Conservation (phyloP, 2,888 invertebrate species). For the Agrochola macilenta region DNA sequence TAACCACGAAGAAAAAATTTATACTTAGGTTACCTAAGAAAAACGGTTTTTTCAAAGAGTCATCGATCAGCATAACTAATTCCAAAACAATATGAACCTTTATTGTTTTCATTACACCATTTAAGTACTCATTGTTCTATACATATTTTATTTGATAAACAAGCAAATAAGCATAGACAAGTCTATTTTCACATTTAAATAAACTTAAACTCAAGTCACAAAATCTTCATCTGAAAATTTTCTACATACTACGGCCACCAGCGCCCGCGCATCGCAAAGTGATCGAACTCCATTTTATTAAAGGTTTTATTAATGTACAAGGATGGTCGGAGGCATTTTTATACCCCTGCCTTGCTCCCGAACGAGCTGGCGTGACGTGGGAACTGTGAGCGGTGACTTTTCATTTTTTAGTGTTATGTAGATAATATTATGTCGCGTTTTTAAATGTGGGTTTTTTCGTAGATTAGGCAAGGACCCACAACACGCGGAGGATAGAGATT, state of each 20-base stretch:
- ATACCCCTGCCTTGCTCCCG: slow-evolving; percentile 82
- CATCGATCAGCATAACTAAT: too few relatives aligned
- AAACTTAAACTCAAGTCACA: not conserved
- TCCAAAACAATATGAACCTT: too few relatives aligned
- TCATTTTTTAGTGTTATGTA: slow-evolving; percentile 74
- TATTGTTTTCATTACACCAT: too few relatives aligned
- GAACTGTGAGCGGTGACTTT: slow-evolving; percentile 83
- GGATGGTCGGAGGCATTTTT: slow-evolving; percentile 84
- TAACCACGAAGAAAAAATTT: too few relatives aligned
- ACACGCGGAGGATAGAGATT: not conserved
- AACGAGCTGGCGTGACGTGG: slow-evolving; percentile 79
- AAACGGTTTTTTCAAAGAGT: too few relatives aligned
- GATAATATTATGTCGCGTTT: slow-evolving; percentile 61
- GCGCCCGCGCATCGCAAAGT: slow-evolving; percentile 85
- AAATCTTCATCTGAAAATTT: slow-evolving; percentile 63
- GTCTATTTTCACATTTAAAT: not conserved
- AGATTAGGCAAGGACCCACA: not conserved
- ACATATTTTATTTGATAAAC: too few relatives aligned
- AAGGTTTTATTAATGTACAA: slow-evolving; percentile 86
- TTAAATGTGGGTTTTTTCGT: slow-evolving; percentile 23
- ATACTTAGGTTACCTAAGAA: too few relatives aligned
- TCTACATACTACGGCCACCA: slow-evolving; percentile 74
- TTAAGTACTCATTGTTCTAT: too few relatives aligned
- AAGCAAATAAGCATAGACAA: too few relatives aligned
- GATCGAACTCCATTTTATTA: slow-evolving; percentile 85